Conservation (phyloP, 2,113 vertebrate genomes). For the Catharus fuscescens region DNA sequence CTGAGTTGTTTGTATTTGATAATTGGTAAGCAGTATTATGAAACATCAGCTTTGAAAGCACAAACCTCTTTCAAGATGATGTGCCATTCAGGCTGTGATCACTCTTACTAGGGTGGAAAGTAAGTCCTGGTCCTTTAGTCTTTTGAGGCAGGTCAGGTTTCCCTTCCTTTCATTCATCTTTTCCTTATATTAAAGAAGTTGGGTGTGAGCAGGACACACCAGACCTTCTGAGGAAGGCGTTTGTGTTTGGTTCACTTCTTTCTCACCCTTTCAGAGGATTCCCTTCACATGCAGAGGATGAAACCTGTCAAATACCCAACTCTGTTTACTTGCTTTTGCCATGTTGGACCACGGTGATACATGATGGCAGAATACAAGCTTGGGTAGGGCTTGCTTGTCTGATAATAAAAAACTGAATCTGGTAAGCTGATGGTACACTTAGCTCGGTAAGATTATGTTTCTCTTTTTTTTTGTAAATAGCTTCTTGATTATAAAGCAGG, state of each 20-base stretch:
- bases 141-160: background rate
- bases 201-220: background rate
- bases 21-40: background rate
- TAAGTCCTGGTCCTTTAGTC: background rate
- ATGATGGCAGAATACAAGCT: background rate
- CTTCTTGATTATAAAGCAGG: background rate
- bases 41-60: slow-evolving; percentile 11
- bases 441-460: background rate
- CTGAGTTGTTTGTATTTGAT: background rate
- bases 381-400: background rate
- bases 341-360: background rate
- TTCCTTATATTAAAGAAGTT: background rate
- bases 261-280: background rate
- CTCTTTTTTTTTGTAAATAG: background rate
- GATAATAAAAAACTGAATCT: background rate
- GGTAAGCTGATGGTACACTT: background rate
- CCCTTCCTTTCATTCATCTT: background rate
- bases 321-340: background rate
- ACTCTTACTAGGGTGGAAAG: background rate
- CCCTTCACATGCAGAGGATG: background rate
- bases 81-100: background rate
- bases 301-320: background rate
- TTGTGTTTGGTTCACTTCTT: background rate
- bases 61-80: background rate
- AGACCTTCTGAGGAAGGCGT: background rate